Base-by-base conservation (phyloP, 2,888 invertebrate species). In the Stenotaenia linearis region DNA sequence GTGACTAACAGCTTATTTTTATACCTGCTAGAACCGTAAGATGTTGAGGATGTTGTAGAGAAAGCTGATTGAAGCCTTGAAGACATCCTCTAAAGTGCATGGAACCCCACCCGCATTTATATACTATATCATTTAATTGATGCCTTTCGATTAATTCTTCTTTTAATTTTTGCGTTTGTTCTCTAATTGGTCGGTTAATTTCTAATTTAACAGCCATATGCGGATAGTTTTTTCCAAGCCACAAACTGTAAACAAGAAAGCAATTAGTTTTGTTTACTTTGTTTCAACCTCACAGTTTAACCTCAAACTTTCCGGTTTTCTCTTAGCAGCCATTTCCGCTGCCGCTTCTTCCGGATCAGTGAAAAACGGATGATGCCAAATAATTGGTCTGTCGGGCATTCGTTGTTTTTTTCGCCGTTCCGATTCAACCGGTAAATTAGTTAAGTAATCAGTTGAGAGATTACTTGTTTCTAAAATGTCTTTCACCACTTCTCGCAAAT, bases 61-160 rank as follows among this genome's bases (percentile, higher is more conserved):
- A 90, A 74, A 97, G 87, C 0, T 92, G 90, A 81, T 91, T 90
- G 69, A 97, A 91, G 82, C 95, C 94, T 84, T 93, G 91, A 3
- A 97, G 88, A 84, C 95, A 95, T n/a, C 96, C 96, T 83, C 95
- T 89, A 84, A 94, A 95, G 85, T 96, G 96, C 83, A 93, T 92
- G 80, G 83, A 83, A 0, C 85, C 85, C 87, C 87, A 87, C 6
- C 84, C 84, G 81, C 85, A 85, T 77, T 85, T 85, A 86, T 87
- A 87, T 28, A 89, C 86, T 2, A 92, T 89, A 82, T 91, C 89
- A 45, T 87, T 87, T 30, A 87, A 82, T 7, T 83, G 83, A 5
- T 86, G 81, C 23, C 82, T 80, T 69, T 89, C 84, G 83, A 90
- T 89, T 61, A 95, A 88, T 77, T 88, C 86, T 75, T 89, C 87